Base-by-base conservation (phyloP, 2,113 vertebrate species). In the Phyllostomus hastatus region DNA sequence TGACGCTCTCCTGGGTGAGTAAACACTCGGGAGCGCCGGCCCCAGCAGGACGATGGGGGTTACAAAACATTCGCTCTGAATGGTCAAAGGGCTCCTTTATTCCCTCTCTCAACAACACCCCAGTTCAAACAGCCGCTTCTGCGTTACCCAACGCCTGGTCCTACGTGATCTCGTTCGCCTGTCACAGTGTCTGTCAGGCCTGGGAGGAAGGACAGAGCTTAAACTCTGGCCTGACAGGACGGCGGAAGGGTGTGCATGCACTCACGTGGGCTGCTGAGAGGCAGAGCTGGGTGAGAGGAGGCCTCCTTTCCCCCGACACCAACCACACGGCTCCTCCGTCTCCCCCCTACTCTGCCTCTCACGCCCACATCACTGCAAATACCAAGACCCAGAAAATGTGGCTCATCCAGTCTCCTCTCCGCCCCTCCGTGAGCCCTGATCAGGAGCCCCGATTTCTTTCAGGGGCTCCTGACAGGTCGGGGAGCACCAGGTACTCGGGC, bases 1-100 rank as follows among this genome's bases (percentile, higher is more conserved):
- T 52, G 75, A 73, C 26, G 28, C 41, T 24, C 14, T 64, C 70
- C 3, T 12, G 52, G 73, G 24, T 57, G 41, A 67, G 38, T 64
- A 66, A 91, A 69, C 48, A 88, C 67, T 43, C 31, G 33, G 50
- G 85, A 92, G 84, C 24, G 20, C 46, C 4, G 48, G 75, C 33
- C 50, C 50, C 72, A 10, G 38, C 7, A 76, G 64, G 82, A 85
- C 66, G 4, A 75, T 8, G 12, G 67, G 46, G 5, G 2, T 88
- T 93, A 85, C 33, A 81, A 94, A 91, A 61, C n/a, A 75, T 50
- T 79, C 28, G 43, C 78, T 26, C 79, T 75, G 87, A 91, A 87
- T 83, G 64, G 57, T 83, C 82, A 93, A 87, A 83, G 79, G 26
- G 31, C 57, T 52, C 76, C 69, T 91, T 81, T 80, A 86, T 92